Evolutionary conservation across 2,113 vertebrate species (phyloP).

Genomic region (Pagrus major): DNA sequence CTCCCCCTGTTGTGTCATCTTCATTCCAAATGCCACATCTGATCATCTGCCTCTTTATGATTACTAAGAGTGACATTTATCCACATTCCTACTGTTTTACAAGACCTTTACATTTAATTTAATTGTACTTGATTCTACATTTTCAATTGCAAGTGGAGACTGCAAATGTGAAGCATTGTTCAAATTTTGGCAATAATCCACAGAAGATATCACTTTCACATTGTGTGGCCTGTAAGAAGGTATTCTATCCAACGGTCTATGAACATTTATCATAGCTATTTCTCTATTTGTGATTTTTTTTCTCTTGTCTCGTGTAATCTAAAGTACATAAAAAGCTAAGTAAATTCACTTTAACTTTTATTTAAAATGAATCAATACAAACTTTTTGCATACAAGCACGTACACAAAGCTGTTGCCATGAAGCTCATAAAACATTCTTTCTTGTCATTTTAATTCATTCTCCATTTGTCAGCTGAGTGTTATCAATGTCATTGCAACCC

Average conservation of each 20-base stretch:
- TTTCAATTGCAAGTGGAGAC: conserved; percentile 16
- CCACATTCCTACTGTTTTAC: conserved; percentile 55
- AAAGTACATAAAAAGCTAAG: too few species aligned
- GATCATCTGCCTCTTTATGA: conserved; percentile 60
- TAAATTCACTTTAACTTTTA: background rate
- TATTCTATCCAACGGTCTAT: background rate
- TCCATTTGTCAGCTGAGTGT: conserved; percentile 22
- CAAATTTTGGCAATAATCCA: background rate
- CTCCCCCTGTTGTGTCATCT: conserved; percentile 6
- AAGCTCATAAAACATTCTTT: background rate
- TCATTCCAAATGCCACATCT: conserved; percentile 64
- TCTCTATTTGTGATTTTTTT: background rate
- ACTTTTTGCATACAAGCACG: background rate
- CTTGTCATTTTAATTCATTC: conserved; percentile 29
- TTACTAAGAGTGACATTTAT: conserved; percentile 68
- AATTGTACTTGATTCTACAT: conserved; percentile 46
- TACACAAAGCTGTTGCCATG: background rate
- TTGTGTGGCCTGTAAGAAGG: background rate
- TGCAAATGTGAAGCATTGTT: background rate
- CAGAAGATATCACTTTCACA: background rate
- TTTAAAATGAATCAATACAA: background rate
- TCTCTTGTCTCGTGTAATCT: too few species aligned
- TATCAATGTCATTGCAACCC: conserved; percentile 10
- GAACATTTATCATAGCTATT: background rate
- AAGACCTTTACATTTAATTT: conserved; percentile 67